These are phyloP conservation scores for Agrochola macilenta DNA, from an alignment of 2,888 invertebrate genomes.

Conservation along the genomic window DNA sequence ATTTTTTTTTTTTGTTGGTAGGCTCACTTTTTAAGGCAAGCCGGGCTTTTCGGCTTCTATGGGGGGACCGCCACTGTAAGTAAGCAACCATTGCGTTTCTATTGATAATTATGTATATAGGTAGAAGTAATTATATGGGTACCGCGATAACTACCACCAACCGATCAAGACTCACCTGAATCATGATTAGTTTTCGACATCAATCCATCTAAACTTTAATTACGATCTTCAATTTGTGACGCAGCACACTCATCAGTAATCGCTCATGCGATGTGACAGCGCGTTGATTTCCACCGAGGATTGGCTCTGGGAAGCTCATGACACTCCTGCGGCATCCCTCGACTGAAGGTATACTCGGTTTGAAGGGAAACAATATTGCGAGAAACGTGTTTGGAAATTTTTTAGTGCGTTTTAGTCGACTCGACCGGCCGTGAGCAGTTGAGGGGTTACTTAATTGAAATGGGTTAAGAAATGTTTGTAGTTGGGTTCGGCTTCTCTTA, in stretches of 20 bases:
- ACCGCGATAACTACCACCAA: not conserved
- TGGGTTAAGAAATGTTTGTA: conserved; percentile 29
- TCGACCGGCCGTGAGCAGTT: conserved; percentile 31
- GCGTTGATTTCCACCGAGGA: conserved; percentile 67
- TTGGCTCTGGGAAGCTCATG: conserved; percentile 58
- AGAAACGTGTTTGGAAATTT: conserved; percentile 54
- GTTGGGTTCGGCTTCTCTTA: not conserved
- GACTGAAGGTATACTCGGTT: conserved; percentile 38
- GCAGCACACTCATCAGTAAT: conserved; percentile 57
- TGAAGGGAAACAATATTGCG: conserved; percentile 59
- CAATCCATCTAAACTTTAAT: conserved; percentile 68
- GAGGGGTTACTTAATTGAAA: conserved; percentile 49
- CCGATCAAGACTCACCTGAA: conserved; percentile 29
- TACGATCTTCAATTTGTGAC: conserved; percentile 60
- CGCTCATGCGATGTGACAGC: conserved; percentile 67
- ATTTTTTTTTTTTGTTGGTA: too few relatives aligned
- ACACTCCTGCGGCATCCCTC: conserved; percentile 51
- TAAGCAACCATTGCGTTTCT: not conserved
- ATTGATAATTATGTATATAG: not conserved
- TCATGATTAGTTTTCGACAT: conserved; percentile 63
- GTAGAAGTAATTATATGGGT: not conserved
- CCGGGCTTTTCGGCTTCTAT: too few relatives aligned
- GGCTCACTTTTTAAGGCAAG: too few relatives aligned
- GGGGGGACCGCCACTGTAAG: too few relatives aligned
- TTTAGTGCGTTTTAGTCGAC: conserved; percentile 33